phyloP scores from a whole-genome alignment of 2,113 vertebrate species.

The Otis tarda region DNA sequence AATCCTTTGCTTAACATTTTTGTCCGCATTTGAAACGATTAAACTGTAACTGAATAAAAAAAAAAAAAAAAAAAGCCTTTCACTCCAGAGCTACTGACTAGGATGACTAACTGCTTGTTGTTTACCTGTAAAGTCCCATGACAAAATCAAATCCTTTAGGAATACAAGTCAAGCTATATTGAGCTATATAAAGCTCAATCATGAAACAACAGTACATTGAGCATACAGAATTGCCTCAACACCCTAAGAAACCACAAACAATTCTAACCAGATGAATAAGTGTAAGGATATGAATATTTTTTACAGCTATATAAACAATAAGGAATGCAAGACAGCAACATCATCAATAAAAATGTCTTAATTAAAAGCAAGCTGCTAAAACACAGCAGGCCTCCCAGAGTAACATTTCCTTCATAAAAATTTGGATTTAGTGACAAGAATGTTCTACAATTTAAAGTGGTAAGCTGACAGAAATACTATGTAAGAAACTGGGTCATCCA shows the following conservation, averaged over 20 bases:
- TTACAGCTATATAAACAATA: neutral
- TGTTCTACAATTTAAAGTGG: neutral
- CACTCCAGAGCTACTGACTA: neutral
- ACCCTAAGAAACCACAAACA: neutral
- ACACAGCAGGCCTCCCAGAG: neutral
- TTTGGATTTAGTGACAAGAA: neutral
- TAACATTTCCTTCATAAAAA: neutral
- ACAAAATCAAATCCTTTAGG: neutral
- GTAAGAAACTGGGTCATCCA: neutral
- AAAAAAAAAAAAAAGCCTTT: neutral
- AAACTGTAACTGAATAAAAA: neutral
- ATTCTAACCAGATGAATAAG: neutral
- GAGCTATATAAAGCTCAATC: neutral
- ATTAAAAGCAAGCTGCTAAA: conserved; percentile 3
- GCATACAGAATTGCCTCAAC: neutral
- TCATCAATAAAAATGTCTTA: neutral
- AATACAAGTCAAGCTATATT: neutral
- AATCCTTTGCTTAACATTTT: neutral
- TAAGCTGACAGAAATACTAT: neutral
- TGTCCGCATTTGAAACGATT: neutral
- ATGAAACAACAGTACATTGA: neutral
- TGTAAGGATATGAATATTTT: neutral
- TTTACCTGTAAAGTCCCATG: neutral
- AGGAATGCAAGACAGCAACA: neutral
- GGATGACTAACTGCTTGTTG: neutral